Percentiles rank a stretch among this genome's conserved stretches.
phyloP scores from a whole-genome alignment of 2,113 vertebrate species.

The Oreochromis tanganicae region DNA sequence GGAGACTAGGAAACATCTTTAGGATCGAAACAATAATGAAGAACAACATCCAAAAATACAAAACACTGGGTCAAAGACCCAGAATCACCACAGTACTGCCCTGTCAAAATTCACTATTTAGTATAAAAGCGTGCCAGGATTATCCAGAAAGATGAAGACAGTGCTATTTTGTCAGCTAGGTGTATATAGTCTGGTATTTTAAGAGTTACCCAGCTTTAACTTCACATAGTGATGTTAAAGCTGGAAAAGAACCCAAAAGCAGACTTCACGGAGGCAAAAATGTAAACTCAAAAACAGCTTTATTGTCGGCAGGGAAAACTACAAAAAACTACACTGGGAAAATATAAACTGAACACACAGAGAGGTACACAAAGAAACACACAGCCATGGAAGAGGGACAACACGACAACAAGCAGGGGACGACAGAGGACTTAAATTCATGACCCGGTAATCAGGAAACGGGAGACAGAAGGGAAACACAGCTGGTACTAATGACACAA shows the following conservation, averaged over 20 bases:
- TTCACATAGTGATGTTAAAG: background rate
- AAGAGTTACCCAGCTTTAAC: background rate
- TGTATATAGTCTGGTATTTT: background rate
- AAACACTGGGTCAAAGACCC: background rate
- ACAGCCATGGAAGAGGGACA: background rate
- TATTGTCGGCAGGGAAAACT: background rate
- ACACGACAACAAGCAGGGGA: background rate
- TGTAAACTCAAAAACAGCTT: background rate
- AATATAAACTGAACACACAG: accelerated
- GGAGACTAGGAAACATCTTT: background rate
- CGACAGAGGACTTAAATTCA: background rate
- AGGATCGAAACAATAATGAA: background rate
- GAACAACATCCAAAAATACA: background rate
- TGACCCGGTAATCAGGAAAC: background rate
- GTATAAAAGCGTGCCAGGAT: background rate
- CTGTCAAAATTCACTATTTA: background rate
- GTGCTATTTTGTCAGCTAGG: accelerated
- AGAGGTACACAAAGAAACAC: background rate
- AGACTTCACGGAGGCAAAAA: background rate
- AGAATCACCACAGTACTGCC: background rate
- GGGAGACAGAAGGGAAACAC: background rate
- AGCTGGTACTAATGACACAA: background rate
- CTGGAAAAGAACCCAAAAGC: background rate
- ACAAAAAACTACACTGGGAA: background rate
- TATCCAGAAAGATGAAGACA: background rate